Evolutionary conservation across 2,888 invertebrate species (phyloP).

Genomic region (Dicycla oo): DNA sequence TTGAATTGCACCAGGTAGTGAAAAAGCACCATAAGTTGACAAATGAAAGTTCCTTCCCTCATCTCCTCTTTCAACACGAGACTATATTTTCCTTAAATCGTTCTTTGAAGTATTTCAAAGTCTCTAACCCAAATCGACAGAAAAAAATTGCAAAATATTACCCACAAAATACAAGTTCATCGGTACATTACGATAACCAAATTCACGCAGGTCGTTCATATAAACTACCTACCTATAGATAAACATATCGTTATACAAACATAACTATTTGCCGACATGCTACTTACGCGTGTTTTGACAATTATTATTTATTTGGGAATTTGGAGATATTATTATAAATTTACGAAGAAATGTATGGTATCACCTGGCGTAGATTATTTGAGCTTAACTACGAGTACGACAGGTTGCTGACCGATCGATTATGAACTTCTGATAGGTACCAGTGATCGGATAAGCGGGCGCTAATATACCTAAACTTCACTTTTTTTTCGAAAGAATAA

Average conservation of each 20-base stretch:
- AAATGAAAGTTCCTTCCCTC: not conserved
- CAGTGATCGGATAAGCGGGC: too few relatives aligned
- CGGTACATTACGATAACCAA: constrained; percentile 43
- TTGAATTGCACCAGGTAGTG: not conserved
- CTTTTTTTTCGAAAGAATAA: too few relatives aligned
- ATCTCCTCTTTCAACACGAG: not conserved
- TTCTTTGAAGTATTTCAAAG: not conserved
- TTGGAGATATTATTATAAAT: constrained; percentile 51
- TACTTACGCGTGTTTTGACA: constrained; percentile 58
- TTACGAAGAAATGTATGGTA: constrained; percentile 38
- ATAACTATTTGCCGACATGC: constrained; percentile 54
- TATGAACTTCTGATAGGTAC: not conserved
- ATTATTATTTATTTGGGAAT: constrained; percentile 58
- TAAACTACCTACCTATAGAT: constrained; percentile 48
- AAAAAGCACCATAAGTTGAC: not conserved
- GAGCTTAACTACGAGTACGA: constrained; percentile 22
- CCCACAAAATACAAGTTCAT: constrained; percentile 6
- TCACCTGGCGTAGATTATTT: constrained; percentile 36
- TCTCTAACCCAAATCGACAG: not conserved
- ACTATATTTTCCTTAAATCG: not conserved
- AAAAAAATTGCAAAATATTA: constrained; percentile 24
- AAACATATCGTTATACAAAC: constrained; percentile 58
- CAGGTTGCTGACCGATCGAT: constrained; percentile 51
- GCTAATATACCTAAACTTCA: too few relatives aligned
- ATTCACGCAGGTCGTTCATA: constrained; percentile 57